These are phyloP conservation scores for Pygoscelis antarcticus DNA, from an alignment of 2,113 vertebrate species.

Conservation along the genomic window DNA sequence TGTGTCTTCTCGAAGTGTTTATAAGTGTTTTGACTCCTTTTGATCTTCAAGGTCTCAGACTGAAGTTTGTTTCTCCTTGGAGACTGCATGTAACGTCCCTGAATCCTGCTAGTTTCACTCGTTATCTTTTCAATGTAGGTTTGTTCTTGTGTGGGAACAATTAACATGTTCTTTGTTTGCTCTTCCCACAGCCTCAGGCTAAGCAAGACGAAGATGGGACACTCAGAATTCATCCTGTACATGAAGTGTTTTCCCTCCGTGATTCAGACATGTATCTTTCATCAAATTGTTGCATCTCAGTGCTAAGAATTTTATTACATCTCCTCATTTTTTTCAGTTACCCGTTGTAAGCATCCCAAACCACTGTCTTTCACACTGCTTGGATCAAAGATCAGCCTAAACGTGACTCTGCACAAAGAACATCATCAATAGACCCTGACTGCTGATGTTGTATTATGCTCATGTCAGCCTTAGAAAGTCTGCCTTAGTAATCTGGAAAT, in stretches of 20 bases:
- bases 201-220: not conserved
- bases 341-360: not conserved
- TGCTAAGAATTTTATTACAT: not conserved
- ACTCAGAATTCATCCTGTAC: not conserved
- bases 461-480: not conserved
- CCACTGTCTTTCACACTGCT: not conserved
- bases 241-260: not conserved
- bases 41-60: constrained; percentile 12
- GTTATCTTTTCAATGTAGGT: not conserved
- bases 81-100: not conserved
- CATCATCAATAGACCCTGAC: not conserved
- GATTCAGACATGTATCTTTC: not conserved
- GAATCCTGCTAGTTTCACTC: constrained; percentile 13
- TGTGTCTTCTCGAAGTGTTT: not conserved
- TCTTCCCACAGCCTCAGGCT: not conserved
- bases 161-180: not conserved
- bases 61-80: constrained; percentile 35
- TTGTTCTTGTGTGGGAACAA: not conserved
- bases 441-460: not conserved
- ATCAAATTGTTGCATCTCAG: not conserved
- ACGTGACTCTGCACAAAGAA: not conserved
- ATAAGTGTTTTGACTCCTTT: not conserved
- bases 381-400: not conserved
- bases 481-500: not conserved
- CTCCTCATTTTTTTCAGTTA: not conserved